Conservation (phyloP, 2,113 vertebrate genomes). For the Delphinapterus leucas region DNA sequence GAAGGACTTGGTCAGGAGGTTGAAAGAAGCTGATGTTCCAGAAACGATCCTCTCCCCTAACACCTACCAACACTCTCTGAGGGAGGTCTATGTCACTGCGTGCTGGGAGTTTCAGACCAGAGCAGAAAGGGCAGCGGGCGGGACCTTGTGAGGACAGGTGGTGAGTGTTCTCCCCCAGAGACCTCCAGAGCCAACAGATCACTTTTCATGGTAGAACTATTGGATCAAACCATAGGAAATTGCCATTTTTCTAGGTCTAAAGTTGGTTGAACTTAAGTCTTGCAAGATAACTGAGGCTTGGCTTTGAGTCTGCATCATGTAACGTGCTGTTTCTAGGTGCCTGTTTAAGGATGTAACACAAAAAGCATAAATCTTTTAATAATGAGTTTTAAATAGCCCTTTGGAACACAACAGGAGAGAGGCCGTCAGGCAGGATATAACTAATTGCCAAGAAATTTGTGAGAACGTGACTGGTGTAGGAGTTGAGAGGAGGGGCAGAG, state of each 20-base stretch:
- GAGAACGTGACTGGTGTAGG: neutral
- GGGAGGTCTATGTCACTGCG: neutral
- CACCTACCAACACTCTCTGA: neutral
- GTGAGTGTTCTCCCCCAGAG: neutral
- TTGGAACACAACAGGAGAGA: neutral
- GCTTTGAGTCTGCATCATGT: neutral
- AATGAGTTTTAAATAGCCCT: neutral
- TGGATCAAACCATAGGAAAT: neutral
- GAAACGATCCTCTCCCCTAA: neutral
- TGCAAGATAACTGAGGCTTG: neutral
- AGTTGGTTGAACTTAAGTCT: neutral
- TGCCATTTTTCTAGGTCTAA: neutral
- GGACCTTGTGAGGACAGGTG: neutral
- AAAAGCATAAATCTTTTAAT: conserved; percentile 18
- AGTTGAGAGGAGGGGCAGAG: neutral
- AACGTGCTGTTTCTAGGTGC: neutral
- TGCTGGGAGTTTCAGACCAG: neutral
- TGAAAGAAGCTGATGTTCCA: neutral
- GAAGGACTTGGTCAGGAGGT: neutral
- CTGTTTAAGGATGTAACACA: neutral
- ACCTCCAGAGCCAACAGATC: neutral
- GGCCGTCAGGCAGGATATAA: neutral
- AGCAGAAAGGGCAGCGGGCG: neutral
- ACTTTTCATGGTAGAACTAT: neutral
- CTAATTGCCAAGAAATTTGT: neutral